Conservation (phyloP, 2,797 vertebrate genomes). For the Xenentodon cancila region DNA sequence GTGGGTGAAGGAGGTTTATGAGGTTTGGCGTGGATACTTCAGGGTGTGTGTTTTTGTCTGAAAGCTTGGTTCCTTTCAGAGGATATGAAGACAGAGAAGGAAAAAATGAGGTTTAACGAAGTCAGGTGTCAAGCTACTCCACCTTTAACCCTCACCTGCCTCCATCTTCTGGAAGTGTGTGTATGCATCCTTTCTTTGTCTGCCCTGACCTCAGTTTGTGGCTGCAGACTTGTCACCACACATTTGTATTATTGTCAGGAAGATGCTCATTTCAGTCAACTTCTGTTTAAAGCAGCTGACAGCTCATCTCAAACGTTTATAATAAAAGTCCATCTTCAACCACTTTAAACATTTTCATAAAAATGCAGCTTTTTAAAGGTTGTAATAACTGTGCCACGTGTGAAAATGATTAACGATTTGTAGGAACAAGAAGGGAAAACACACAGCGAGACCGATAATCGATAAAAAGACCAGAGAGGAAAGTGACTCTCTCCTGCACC, state of each 20-base stretch:
- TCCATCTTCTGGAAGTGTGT: conserved; percentile 15
- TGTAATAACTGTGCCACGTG: too few species aligned
- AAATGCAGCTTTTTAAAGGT: too few species aligned
- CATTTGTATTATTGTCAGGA: conserved; percentile 2
- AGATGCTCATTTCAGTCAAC: conserved; percentile 15
- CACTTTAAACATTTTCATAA: too few species aligned
- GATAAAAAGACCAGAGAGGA: too few species aligned
- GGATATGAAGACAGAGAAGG: not conserved
- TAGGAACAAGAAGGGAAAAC: too few species aligned
- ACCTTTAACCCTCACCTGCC: conserved; percentile 38
- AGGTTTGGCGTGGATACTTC: conserved; percentile 41
- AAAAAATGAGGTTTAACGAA: too few species aligned
- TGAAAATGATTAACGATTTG: too few species aligned
- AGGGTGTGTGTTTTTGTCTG: not conserved
- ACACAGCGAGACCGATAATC: too few species aligned
- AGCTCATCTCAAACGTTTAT: too few species aligned
- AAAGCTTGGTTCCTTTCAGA: conserved; percentile 1
- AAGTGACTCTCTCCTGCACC: too few species aligned
- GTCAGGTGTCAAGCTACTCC: conserved; percentile 6
- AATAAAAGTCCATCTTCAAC: too few species aligned
- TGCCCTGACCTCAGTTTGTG: conserved; percentile 1
- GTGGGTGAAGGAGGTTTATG: conserved; percentile 62
- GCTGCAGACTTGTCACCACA: not conserved
- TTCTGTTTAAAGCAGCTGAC: conserved; percentile 28
- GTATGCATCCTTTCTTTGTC: not conserved